A percentile compares a stretch with the other conserved stretches of the same genome.
phyloP scores from a whole-genome alignment of 2,888 invertebrate genomes.

The Thera obeliscata region DNA sequence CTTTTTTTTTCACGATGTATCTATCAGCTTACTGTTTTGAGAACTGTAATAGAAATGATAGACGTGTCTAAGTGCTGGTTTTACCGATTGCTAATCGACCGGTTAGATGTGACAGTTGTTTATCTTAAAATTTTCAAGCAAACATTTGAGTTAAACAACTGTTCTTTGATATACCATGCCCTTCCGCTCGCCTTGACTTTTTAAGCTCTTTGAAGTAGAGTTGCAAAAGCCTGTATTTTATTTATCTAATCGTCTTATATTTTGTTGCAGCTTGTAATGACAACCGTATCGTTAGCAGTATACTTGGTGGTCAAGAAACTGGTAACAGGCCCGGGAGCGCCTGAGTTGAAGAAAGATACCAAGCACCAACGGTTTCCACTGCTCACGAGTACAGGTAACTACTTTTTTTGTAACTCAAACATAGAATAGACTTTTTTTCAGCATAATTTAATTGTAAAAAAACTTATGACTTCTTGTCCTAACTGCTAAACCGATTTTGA shows the following conservation, averaged over 20 bases:
- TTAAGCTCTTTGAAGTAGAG: not conserved
- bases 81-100: too few species aligned
- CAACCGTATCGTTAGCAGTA: constrained; percentile 57
- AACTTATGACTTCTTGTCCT: too few species aligned
- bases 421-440: too few species aligned
- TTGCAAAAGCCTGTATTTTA: not conserved
- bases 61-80: not conserved
- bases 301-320: constrained; percentile 62
- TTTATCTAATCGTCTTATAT: not conserved
- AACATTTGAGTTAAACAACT: not conserved
- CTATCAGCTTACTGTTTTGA: not conserved
- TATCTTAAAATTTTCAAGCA: too few species aligned
- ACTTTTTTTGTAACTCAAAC: too few species aligned
- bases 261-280: constrained; percentile 66
- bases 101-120: too few species aligned
- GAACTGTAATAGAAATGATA: not conserved
- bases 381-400: constrained; percentile 69
- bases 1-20: not conserved
- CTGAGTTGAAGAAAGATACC: constrained; percentile 49
- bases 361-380: constrained; percentile 71
- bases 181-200: not conserved
- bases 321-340: constrained; percentile 44
- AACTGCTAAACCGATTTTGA: too few species aligned
- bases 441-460: too few species aligned
- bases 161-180: not conserved